Percentiles rank a stretch among this genome's conserved stretches.
Conservation (phyloP, 2,888 invertebrate genomes). For the Lasioglossum lativentre region DNA sequence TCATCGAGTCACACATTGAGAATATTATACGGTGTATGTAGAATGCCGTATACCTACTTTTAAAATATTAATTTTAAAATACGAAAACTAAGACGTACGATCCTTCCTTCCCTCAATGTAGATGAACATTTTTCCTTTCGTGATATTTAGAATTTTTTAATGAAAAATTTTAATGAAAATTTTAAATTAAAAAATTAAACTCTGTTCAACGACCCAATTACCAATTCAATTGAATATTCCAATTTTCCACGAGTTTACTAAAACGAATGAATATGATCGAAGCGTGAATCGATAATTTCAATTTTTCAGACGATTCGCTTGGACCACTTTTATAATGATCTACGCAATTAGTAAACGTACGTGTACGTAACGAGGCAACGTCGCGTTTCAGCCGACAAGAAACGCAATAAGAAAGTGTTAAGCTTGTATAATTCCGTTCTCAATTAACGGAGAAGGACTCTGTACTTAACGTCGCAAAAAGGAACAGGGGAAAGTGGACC, state of each 20-base stretch:
- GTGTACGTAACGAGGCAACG: neutral
- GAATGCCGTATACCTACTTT: no score
- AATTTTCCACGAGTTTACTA: neutral
- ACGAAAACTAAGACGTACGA: no score
- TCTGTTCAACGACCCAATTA: neutral
- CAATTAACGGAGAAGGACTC: conserved; percentile 13
- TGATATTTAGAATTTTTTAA: neutral
- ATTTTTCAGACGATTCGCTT: neutral
- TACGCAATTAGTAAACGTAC: neutral
- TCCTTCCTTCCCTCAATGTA: neutral
- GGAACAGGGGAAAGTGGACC: conserved; percentile 20
- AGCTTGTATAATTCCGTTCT: neutral
- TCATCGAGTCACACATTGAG: neutral
- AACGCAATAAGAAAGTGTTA: conserved; percentile 13
- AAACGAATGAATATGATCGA: neutral
- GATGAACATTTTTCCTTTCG: neutral
- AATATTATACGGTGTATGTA: no score
- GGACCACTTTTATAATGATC: neutral
- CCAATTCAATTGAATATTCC: neutral
- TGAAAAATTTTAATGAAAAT: no score
- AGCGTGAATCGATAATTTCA: neutral
- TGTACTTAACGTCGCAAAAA: conserved; percentile 19
- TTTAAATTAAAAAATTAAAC: no score
- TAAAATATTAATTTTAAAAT: no score
- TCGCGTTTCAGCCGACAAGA: neutral